Percentiles rank a stretch among this genome's conserved stretches.
Conservation (phyloP, 1,140 invertebrate species). For the Dendrolimus punctatus region DNA sequence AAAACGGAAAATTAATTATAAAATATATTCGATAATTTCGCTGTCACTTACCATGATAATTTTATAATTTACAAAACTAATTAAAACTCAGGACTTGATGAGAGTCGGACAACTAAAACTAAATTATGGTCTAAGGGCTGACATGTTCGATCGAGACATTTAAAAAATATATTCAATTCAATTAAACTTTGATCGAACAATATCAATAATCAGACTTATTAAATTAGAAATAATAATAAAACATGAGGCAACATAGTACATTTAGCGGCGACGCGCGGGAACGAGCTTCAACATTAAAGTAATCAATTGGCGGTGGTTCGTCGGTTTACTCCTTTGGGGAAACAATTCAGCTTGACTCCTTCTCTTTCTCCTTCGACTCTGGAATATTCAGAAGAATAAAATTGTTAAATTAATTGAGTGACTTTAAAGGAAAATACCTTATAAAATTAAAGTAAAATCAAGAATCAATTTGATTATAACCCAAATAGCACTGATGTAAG, state of each 20-base stretch:
- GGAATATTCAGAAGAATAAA: conserved; percentile 17
- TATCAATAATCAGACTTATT: conserved; percentile 43
- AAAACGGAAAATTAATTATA: conserved; percentile 38
- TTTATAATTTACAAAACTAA: conserved; percentile 14
- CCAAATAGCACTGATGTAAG: too few relatives aligned
- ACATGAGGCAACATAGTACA: conserved; percentile 49
- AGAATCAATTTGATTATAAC: too few relatives aligned
- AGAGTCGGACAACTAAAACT: conserved; percentile 34
- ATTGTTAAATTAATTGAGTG: too few relatives aligned
- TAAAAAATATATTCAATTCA: background rate
- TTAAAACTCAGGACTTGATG: conserved; percentile 35
- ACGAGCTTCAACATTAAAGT: conserved; percentile 60
- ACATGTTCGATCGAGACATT: conserved; percentile 30
- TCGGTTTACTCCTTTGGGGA: conserved; percentile 53
- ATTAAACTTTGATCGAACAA: conserved; percentile 29
- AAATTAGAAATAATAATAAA: conserved; percentile 28
- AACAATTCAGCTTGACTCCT: conserved; percentile 68
- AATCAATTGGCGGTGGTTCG: conserved; percentile 69
- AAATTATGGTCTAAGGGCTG: conserved; percentile 23
- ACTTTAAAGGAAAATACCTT: too few relatives aligned
- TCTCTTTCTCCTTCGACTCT: conserved; percentile 68
- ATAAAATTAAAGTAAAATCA: too few relatives aligned
- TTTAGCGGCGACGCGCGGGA: conserved; percentile 21
- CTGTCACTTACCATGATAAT: conserved; percentile 29
- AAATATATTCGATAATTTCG: conserved; percentile 55